Evolutionary conservation across 2,888 invertebrate genomes (phyloP), one percentile per base, ranked within the genome.

Genomic region (Acronicta alni): DNA sequence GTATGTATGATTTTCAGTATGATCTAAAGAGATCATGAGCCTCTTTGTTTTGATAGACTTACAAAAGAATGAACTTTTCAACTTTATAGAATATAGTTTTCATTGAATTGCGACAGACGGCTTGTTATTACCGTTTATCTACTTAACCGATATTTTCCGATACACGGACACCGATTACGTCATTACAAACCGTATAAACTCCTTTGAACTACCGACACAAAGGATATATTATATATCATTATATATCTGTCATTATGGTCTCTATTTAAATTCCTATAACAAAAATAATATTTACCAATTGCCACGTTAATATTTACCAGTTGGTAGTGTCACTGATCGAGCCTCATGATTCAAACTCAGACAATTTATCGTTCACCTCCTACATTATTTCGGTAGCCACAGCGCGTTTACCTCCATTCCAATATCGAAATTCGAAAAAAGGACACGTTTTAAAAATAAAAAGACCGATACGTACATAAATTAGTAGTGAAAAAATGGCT

Each of bases 401-500:
- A 64, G 44, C 68, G 64, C 63, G 57, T 74, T 72, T 65, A 16
- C 58, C 49, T 41, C 60, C 51, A 60, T 66, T 30, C 65, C 66
- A 70, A 70, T 65, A 73, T 70, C 64, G 73, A 75, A 79, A 69
- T 70, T 74, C 67, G 57, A 65, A 81, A 83, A 82, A 72, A 67
- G 67, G 67, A 58, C 70, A 67, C 70, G 69, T 77, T 84, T 83
- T 63, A 66, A 79, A 82, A 79, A 81, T 75, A 78, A 84, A 85
- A 82, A 70, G 67, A 73, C 72, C 66, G 72, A 76, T 80, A 67
- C 67, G 69, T 67, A 80, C 83, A 89, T 89, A 90, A 90, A 89
- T 89, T 88, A 87, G 82, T 81, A 72, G 76, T 75, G 75, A 72
- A 81, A 84, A 86, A 87, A 85, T 83, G 80, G 81, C 77, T 83